Evolutionary conservation across 2,113 vertebrate genomes (phyloP), one percentile per base, ranked within the genome.

Genomic region (Hippocampus mohnikei): DNA sequence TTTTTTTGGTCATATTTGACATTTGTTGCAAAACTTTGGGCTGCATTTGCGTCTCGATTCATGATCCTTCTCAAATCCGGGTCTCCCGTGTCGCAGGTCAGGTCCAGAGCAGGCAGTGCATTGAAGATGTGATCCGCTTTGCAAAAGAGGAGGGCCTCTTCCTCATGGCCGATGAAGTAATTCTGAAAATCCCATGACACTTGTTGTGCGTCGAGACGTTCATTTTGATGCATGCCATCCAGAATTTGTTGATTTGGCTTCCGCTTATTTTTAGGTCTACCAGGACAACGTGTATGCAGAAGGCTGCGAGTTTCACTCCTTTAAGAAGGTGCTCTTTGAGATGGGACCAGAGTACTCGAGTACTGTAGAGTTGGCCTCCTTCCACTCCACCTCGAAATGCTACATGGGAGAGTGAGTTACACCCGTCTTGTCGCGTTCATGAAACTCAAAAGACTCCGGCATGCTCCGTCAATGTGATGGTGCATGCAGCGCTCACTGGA

Each of bases 341-440:
- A 93, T 98, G 95, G 96, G 96, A 44, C 92, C 94, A 0, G 92
- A 94, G 6, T 97, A 91, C 73, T 84, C 93, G 0, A 72, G 67
- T 2, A 83, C 59, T 3, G 90, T 97, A 78, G 95, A 98, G 81
- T 81, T 98, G 72, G 95, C 93, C 29, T 97, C 95, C 33, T 97
- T 96, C 88, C 95, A 98, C 85, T 98, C 96, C 15, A 85, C 92
- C 80, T 98, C 96, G 73, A 98, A 98, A 80, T 95, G 96, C 82
- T 98, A 94, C 91, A 95, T 96, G 94, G 96, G 95, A 87, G 96
- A 98, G 96, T 98, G 82, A 92, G 96, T 92, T 40, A 27, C 27
- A 60, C 27, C 13, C 2, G 16, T 33, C 5, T 33, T 6, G 33
- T 33, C 33, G 5, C 33, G 33, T 29, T 29, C 29, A 27, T 27